These are phyloP conservation scores for Crotalus viridis DNA, from an alignment of 2,113 vertebrate genomes.

Conservation along the genomic window DNA sequence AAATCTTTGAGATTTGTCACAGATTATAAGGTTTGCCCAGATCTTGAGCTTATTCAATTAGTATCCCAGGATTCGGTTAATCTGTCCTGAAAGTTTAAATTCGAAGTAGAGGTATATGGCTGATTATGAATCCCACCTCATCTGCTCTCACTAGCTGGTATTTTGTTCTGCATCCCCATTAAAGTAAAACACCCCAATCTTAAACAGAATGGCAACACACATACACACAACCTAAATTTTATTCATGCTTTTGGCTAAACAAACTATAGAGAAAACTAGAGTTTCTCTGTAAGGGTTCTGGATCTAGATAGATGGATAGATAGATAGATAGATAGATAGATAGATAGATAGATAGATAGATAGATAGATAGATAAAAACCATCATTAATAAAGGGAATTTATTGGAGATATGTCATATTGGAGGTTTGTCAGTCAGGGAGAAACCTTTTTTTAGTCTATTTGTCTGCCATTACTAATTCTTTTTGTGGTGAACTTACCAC, in stretches of 20 bases:
- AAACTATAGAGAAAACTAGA: background rate
- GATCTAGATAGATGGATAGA: background rate
- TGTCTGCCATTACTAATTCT: background rate
- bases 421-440: background rate
- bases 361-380: background rate
- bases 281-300: too few relatives aligned
- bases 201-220: background rate
- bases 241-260: background rate
- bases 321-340: background rate
- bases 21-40: background rate
- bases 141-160: background rate
- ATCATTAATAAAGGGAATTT: background rate
- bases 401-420: background rate
- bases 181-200: background rate
- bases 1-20: background rate
- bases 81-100: background rate
- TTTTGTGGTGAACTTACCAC: background rate
- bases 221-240: background rate
- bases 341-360: too few relatives aligned
- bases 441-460: background rate
- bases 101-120: background rate
- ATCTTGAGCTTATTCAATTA: background rate
- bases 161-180: background rate
- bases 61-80: background rate
- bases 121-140: background rate